These are phyloP conservation scores for Schizotus pectinicornis DNA, from an alignment of 2,888 invertebrate genomes.

Conservation along the genomic window DNA sequence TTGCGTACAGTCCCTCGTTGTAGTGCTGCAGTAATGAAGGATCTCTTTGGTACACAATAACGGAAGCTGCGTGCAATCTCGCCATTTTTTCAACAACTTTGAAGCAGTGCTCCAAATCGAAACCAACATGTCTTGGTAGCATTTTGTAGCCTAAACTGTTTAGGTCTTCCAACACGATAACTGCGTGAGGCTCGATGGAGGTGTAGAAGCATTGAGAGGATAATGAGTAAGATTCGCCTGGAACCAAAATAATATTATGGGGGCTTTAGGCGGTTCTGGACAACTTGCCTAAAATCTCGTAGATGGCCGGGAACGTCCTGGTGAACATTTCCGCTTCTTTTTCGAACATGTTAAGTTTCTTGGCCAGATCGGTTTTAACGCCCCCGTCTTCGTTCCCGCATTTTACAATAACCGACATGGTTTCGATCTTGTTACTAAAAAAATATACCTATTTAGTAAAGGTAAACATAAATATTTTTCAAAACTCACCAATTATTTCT, in stretches of 20 bases:
- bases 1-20: constrained; percentile 42
- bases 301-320: constrained; percentile 57
- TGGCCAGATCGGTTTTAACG: constrained; percentile 57
- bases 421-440: constrained; percentile 38
- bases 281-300: constrained; percentile 53
- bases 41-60: constrained; percentile 60
- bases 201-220: constrained; percentile 50
- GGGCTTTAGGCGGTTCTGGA: not conserved
- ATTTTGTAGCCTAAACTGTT: constrained; percentile 62
- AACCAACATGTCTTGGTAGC: constrained; percentile 62
- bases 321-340: constrained; percentile 59
- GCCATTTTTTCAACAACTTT: constrained; percentile 62
- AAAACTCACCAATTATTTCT: not conserved
- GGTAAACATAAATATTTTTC: constrained; percentile 29
- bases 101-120: constrained; percentile 62
- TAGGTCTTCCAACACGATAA: constrained; percentile 64
- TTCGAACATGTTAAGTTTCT: constrained; percentile 57
- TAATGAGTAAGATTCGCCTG: constrained; percentile 42
- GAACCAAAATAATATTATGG: constrained; percentile 10
- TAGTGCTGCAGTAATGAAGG: constrained; percentile 43
- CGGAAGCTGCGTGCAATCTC: constrained; percentile 64
- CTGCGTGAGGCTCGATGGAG: constrained; percentile 48
- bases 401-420: constrained; percentile 50
- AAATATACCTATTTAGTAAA: not conserved
- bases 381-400: constrained; percentile 48